Evolutionary conservation across 2,888 invertebrate species (phyloP).

Genomic region (Orthosia incerta): DNA sequence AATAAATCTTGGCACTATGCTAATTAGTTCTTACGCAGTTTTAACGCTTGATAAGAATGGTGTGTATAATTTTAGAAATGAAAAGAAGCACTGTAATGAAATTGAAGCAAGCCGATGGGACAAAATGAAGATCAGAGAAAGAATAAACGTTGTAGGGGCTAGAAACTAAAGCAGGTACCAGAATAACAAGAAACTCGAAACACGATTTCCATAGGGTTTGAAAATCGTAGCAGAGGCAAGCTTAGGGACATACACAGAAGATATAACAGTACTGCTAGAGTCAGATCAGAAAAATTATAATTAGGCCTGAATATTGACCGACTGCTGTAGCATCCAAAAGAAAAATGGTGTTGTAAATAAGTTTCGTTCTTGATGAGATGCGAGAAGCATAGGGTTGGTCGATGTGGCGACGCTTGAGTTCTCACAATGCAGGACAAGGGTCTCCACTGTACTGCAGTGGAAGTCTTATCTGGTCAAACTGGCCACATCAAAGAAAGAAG

Average conservation of each 20-base stretch:
- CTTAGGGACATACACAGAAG: background rate
- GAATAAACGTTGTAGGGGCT: background rate
- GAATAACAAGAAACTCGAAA: background rate
- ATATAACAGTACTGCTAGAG: background rate
- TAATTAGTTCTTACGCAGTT: slow-evolving; percentile 48
- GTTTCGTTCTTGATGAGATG: background rate
- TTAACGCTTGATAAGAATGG: slow-evolving; percentile 22
- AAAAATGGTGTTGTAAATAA: background rate
- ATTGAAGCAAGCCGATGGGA: background rate
- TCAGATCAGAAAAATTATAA: background rate
- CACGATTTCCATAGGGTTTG: background rate
- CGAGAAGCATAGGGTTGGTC: too few relatives aligned
- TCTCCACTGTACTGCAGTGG: too few relatives aligned
- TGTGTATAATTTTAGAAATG: slow-evolving; percentile 23
- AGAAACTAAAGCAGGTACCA: background rate
- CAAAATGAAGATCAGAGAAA: background rate
- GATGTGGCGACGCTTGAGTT: too few relatives aligned
- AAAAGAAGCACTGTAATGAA: background rate
- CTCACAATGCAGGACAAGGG: too few relatives aligned
- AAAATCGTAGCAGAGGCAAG: background rate
- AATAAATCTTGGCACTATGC: slow-evolving; percentile 53
- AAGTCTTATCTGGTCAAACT: background rate
- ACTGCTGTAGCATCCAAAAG: background rate
- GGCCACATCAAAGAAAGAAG: slow-evolving; percentile 16
- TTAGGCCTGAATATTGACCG: background rate